Conservation (phyloP, 2,888 invertebrate genomes). For the Sphaerophoria rueppellii region DNA sequence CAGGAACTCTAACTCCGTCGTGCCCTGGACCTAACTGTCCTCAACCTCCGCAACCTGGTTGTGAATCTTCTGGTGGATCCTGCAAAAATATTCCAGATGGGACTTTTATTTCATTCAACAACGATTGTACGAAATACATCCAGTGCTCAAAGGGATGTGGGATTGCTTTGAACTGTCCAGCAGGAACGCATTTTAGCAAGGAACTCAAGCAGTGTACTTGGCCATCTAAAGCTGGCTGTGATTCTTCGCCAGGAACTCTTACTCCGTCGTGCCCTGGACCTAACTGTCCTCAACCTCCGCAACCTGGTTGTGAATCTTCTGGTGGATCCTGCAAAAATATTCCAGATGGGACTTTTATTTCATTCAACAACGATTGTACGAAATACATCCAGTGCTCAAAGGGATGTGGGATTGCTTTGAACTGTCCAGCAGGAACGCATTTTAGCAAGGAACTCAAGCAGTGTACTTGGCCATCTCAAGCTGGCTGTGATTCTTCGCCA, state of each 20-base stretch:
- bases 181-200: constrained; percentile 43
- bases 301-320: not conserved
- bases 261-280: not conserved
- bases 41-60: constrained; percentile 15
- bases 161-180: constrained; percentile 15
- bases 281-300: not conserved
- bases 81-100: constrained; percentile 19
- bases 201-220: constrained; percentile 58
- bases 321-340: not conserved
- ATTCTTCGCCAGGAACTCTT: not conserved
- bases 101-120: constrained; percentile 27
- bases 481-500: constrained; percentile 72
- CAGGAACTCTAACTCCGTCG: not conserved
- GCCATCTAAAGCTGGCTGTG: constrained; percentile 75
- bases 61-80: constrained; percentile 33
- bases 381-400: constrained; percentile 59
- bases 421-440: constrained; percentile 38
- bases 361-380: constrained; percentile 47
- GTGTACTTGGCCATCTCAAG: constrained; percentile 71
- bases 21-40: not conserved
- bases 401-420: constrained; percentile 23
- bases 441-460: constrained; percentile 44
- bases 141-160: constrained; percentile 47
- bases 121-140: constrained; percentile 56
- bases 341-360: constrained; percentile 2